Percentiles rank a stretch among this genome's conserved stretches.
phyloP scores from a whole-genome alignment of 2,888 invertebrate genomes.

The Dione vanillae region DNA sequence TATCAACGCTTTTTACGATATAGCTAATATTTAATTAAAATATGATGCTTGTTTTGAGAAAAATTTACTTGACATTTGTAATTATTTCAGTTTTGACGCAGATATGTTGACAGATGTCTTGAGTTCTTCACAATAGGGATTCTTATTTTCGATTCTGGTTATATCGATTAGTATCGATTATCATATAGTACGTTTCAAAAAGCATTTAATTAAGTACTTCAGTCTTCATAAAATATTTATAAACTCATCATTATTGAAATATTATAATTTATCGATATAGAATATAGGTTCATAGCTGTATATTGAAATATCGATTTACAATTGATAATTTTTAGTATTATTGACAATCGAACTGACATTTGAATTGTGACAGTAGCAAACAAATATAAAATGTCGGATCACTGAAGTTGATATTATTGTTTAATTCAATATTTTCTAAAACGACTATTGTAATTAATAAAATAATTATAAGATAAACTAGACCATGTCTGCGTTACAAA shows the following conservation, averaged over 20 bases:
- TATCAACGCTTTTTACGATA: neutral
- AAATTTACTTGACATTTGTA: conserved; percentile 8
- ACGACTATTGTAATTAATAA: neutral
- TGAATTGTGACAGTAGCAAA: conserved; percentile 9
- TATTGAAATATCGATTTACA: neutral
- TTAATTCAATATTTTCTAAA: neutral
- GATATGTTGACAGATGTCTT: conserved; percentile 22
- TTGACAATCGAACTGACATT: conserved; percentile 17
- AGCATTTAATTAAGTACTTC: no score
- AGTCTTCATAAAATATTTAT: no score
- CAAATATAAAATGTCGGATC: conserved; percentile 11
- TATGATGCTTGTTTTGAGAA: conserved; percentile 16
- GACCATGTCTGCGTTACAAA: conserved; percentile 88
- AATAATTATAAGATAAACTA: neutral
- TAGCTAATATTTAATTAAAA: conserved; percentile 1
- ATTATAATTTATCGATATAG: no score
- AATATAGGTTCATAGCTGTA: neutral
- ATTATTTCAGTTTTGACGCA: conserved; percentile 11
- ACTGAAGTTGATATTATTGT: conserved; percentile 21
- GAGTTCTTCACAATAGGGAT: neutral
- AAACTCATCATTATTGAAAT: no score
- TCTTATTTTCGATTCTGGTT: neutral
- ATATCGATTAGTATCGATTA: neutral
- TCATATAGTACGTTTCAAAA: neutral
- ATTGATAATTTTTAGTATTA: neutral